These are phyloP conservation scores for Drosophila quadrilineata DNA, from an alignment of 1,140 invertebrate species.

Conservation along the genomic window DNA sequence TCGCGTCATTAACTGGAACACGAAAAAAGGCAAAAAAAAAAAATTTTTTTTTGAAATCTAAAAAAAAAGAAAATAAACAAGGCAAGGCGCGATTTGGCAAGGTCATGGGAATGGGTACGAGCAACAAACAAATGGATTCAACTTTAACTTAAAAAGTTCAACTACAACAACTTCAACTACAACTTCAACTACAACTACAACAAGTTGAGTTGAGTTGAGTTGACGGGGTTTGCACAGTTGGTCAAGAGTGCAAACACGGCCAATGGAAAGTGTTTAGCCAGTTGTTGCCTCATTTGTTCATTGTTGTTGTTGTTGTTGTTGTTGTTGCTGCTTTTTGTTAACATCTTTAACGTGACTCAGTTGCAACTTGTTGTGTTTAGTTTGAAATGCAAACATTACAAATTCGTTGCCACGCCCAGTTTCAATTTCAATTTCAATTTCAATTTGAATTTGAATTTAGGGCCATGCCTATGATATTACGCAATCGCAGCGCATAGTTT, in stretches of 20 bases:
- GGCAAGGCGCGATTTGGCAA: conserved; percentile 27
- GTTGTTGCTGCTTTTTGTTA: conserved; percentile 33
- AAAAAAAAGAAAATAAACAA: too few species aligned
- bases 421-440: too few species aligned
- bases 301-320: conserved; percentile 1
- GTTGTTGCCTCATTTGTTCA: conserved; percentile 44
- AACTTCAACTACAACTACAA: conserved; percentile 7
- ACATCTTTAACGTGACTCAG: conserved; percentile 45
- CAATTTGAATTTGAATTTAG: too few species aligned
- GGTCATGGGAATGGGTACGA: conserved; percentile 65
- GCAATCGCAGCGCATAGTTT: conserved; percentile 28
- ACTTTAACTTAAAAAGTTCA: neutral
- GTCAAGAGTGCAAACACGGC: conserved; percentile 61
- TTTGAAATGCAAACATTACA: conserved; percentile 11
- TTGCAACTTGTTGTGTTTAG: conserved; percentile 32
- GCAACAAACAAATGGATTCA: too few species aligned
- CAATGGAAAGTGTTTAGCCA: conserved; percentile 65
- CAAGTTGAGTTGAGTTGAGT: conserved; percentile 5
- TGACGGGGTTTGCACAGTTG: conserved; percentile 60
- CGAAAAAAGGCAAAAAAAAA: neutral
- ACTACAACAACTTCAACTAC: conserved; percentile 1
- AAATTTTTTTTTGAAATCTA: too few species aligned
- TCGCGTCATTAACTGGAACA: conserved; percentile 24
- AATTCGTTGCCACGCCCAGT: conserved; percentile 31
- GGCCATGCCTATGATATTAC: conserved; percentile 42